Conservation (phyloP, 2,113 vertebrate species). For the Tautogolabrus adspersus region DNA sequence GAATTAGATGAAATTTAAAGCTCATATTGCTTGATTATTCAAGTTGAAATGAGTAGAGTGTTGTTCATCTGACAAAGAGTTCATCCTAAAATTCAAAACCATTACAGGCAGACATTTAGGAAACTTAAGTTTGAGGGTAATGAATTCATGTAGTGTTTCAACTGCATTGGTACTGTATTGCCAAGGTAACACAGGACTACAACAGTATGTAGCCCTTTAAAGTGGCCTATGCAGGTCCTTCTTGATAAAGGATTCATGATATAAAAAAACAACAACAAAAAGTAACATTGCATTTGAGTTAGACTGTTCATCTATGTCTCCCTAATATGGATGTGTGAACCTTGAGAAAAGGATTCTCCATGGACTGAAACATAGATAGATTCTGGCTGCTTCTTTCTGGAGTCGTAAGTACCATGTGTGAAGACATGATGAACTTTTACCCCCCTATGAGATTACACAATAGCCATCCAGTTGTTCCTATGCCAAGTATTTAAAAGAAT, state of each 20-base stretch:
- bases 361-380: constrained; percentile 12
- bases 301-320: not conserved
- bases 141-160: not conserved
- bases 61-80: not conserved
- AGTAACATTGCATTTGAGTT: not conserved
- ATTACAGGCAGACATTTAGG: constrained; percentile 7
- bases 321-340: constrained; percentile 2
- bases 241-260: not conserved
- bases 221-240: constrained; percentile 39
- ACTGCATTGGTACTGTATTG: not conserved
- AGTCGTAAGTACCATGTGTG: not conserved
- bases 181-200: not conserved
- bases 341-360: not conserved
- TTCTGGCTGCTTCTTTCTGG: not conserved
- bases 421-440: not conserved
- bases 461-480: constrained; percentile 46
- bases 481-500: constrained; percentile 55
- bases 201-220: constrained; percentile 26
- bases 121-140: constrained; percentile 9
- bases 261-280: not conserved
- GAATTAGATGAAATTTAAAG: constrained; percentile 7
- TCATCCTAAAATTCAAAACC: constrained; percentile 15
- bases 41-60: constrained; percentile 1
- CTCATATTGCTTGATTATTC: not conserved
- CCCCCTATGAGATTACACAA: constrained; percentile 19